Evolutionary conservation across 1,140 invertebrate genomes (phyloP), one percentile per base, ranked within the genome.

Genomic region (Dufourea novaeangliae): DNA sequence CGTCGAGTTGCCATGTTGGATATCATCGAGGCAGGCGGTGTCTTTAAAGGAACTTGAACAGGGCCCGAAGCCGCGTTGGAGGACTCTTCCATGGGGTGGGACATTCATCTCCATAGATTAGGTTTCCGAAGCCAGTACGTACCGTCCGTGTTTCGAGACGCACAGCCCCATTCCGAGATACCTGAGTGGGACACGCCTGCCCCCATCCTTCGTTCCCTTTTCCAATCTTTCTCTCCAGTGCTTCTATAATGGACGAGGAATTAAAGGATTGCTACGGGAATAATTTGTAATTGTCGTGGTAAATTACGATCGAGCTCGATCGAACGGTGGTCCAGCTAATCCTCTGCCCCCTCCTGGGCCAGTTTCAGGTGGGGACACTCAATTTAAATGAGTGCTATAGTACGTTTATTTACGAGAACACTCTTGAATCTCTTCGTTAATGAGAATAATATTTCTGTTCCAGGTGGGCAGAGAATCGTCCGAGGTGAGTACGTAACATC

Each of bases 21-120:
- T 69, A 76, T 77, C 68, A 66, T 56, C 54, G 46, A 39, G 34
- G 39, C 72, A 59, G 72, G 72, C 66, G 73, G 78, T 77, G 78
- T 54, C 50, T 70, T n/a, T 50, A 72, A 79, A 79, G 66, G 70
- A 70, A n/a, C n/a, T 63, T 68, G 64, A 71, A 50, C 34, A n/a
- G 32, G 73, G 67, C 67, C 50, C 41, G 69, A 71, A 56, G 67
- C n/a, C 67, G 62, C 27, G 34, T 14, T 57, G 3, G 41, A 37
- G 70, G 52, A 78, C 61, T 14, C 25, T 63, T 77, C 37, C 59
- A 68, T n/a, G 67, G 71, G 79, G 77, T 73, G 78, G 75, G 41
- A 87, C 82, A 87, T 87, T 84, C 84, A 83, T 81, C 83, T 87
- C 59, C 61, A 66, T 79, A 82, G 79, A 85, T 80, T 85, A 85